Percentiles rank a stretch among this genome's conserved stretches.
Evolutionary conservation across 2,113 vertebrate genomes (phyloP).

Genomic region (Loxodonta africana): DNA sequence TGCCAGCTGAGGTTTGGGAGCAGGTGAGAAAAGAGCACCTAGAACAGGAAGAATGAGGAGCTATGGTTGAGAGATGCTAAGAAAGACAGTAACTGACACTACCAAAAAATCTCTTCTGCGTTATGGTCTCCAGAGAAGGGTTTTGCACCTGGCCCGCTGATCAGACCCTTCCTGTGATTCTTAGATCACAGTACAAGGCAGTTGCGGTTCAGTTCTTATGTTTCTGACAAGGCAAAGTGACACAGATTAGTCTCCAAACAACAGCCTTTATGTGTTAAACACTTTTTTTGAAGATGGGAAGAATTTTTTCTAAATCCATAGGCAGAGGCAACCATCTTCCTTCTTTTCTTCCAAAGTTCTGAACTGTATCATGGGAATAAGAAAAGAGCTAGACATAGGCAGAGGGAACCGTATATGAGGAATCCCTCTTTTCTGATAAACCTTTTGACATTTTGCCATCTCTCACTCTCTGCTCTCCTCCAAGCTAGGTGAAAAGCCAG

Average conservation of each 20-base stretch:
- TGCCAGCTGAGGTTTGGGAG: not conserved
- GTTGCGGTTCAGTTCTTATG: not conserved
- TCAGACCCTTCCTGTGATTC: not conserved
- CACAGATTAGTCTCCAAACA: not conserved
- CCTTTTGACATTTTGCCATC: not conserved
- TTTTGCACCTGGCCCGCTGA: not conserved
- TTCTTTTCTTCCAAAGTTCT: not conserved
- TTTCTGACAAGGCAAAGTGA: slow-evolving; percentile 33
- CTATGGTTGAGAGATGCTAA: not conserved
- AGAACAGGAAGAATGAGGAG: not conserved
- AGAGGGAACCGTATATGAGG: not conserved
- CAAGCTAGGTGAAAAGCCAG: not conserved
- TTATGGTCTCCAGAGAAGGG: not conserved
- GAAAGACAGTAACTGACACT: not conserved
- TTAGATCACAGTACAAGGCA: not conserved
- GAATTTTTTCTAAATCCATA: not conserved
- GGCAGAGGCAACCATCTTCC: not conserved
- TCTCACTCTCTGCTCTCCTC: not conserved
- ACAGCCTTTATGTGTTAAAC: not conserved
- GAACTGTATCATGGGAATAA: not conserved
- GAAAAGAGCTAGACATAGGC: not conserved
- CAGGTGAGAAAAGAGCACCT: accelerated
- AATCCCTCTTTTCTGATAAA: not conserved
- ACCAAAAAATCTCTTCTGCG: not conserved
- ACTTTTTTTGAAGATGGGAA: not conserved